A percentile compares a stretch with the other conserved stretches of the same genome.
These are phyloP conservation scores for Dinoponera quadriceps DNA, from an alignment of 1,140 invertebrate genomes.

Conservation along the genomic window DNA sequence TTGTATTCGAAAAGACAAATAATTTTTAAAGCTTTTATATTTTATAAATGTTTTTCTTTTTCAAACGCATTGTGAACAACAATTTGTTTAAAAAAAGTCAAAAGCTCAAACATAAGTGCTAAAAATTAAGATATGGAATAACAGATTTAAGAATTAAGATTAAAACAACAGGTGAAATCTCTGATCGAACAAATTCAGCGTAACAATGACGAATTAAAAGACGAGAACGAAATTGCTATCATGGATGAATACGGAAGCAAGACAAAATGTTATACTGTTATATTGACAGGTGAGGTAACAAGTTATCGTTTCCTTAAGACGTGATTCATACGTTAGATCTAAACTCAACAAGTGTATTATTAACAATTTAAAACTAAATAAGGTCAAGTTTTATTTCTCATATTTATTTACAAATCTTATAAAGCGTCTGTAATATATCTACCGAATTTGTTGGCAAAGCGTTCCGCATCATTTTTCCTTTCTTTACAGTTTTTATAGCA, in stretches of 20 bases:
- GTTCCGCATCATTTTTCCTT: neutral
- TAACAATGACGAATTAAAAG: neutral
- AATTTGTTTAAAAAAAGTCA: no score
- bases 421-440: no score
- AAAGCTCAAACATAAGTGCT: neutral
- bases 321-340: no score
- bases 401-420: no score
- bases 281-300: conserved; percentile 5
- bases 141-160: no score
- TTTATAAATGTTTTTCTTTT: no score
- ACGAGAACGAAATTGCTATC: conserved; percentile 32
- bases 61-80: no score
- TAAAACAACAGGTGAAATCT: neutral
- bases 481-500: neutral
- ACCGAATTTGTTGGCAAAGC: no score
- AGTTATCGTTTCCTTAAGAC: neutral
- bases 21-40: no score
- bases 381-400: no score
- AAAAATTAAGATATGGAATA: neutral
- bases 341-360: no score
- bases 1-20: neutral
- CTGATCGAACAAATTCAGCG: conserved; percentile 1
- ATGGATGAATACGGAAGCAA: conserved; percentile 5
- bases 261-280: neutral
- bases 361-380: no score